Evolutionary conservation across 2,888 invertebrate species (phyloP).

Genomic region (Ligdia adustata): DNA sequence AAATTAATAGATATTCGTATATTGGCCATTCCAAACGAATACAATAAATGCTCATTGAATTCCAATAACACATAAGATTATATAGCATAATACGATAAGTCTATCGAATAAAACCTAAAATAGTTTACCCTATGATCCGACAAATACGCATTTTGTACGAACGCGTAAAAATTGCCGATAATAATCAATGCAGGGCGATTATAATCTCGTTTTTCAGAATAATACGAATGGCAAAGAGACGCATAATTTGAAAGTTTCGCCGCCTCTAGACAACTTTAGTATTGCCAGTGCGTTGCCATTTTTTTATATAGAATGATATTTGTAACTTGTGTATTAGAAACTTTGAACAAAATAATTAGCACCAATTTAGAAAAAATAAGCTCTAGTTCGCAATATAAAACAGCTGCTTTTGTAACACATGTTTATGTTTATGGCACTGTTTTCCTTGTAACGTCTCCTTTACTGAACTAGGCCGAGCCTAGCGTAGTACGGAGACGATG

Average conservation of each 20-base stretch:
- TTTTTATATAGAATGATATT: too few relatives aligned
- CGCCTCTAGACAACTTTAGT: too few relatives aligned
- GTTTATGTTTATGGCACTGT: slow-evolving; percentile 32
- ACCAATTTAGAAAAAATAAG: slow-evolving; percentile 41
- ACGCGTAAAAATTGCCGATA: slow-evolving; percentile 62
- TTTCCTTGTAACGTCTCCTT: slow-evolving; percentile 41
- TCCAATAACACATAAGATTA: slow-evolving; percentile 50
- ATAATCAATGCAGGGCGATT: slow-evolving; percentile 69
- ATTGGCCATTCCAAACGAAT: slow-evolving; percentile 44
- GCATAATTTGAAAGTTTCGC: too few relatives aligned
- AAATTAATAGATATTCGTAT: slow-evolving; percentile 36
- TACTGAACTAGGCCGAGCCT: slow-evolving; percentile 53
- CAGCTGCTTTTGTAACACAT: slow-evolving; percentile 44
- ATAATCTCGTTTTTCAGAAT: slow-evolving; percentile 1
- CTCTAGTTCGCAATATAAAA: slow-evolving; percentile 23
- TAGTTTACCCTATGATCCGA: slow-evolving; percentile 76
- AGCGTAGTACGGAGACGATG: slow-evolving; percentile 57
- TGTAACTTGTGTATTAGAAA: slow-evolving; percentile 10
- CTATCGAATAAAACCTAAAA: slow-evolving; percentile 55
- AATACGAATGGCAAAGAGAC: too few relatives aligned
- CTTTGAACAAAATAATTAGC: slow-evolving; percentile 36
- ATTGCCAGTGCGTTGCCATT: too few relatives aligned
- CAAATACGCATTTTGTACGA: slow-evolving; percentile 70
- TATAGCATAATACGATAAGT: slow-evolving; percentile 67
- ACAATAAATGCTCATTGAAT: slow-evolving; percentile 69